A percentile compares a stretch with the other conserved stretches of the same genome.
Conservation (phyloP, 2,797 vertebrate genomes). For the Fistularia commersonii region DNA sequence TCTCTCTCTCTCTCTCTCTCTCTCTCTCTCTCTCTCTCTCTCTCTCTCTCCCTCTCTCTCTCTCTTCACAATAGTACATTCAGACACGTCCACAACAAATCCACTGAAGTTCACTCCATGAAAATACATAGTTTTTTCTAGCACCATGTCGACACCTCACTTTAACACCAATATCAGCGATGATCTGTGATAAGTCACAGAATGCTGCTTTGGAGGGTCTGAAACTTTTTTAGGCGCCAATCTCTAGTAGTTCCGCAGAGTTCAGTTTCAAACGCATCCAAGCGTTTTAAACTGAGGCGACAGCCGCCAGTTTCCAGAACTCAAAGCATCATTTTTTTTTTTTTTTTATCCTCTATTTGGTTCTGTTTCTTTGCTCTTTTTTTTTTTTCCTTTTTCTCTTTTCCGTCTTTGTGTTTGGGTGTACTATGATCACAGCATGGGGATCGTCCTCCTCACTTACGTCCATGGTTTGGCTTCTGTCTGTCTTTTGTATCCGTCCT, state of each 20-base stretch:
- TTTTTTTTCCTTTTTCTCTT: constrained; percentile 27
- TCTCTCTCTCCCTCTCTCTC: too few relatives aligned
- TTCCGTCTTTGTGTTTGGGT: constrained; percentile 64
- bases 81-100: constrained; percentile 1
- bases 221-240: constrained; percentile 57
- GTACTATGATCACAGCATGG: constrained; percentile 79
- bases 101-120: too few relatives aligned
- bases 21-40: too few relatives aligned
- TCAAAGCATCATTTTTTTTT: constrained; percentile 57
- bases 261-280: constrained; percentile 41
- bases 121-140: constrained; percentile 1
- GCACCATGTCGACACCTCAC: too few relatives aligned
- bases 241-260: constrained; percentile 5
- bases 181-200: constrained; percentile 64
- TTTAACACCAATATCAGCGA: constrained; percentile 64
- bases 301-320: constrained; percentile 65
- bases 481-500: constrained; percentile 14
- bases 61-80: too few relatives aligned
- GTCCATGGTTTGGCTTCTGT: constrained; percentile 57
- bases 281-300: constrained; percentile 32
- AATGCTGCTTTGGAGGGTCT: constrained; percentile 66
- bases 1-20: too few relatives aligned
- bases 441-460: constrained; percentile 67
- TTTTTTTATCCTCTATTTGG: constrained; percentile 28
- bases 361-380: constrained; percentile 33